Evolutionary conservation across 2,888 invertebrate genomes (phyloP).

Genomic region (Stegana nigrithorax): DNA sequence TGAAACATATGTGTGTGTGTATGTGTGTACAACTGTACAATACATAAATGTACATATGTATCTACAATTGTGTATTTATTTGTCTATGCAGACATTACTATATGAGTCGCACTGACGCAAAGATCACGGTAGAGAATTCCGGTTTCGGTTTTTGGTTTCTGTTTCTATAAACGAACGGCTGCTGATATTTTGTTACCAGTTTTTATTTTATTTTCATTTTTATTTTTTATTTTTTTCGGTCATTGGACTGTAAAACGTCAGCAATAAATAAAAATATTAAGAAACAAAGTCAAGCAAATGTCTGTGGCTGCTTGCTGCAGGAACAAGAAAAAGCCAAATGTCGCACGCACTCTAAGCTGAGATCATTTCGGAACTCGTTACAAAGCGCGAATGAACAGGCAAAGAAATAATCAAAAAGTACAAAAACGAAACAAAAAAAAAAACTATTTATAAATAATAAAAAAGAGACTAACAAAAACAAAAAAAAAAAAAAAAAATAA

Average conservation of each 20-base stretch:
- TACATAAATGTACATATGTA: too few relatives aligned
- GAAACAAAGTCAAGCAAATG: conserved; percentile 15
- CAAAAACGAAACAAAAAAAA: neutral
- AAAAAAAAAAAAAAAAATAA: neutral
- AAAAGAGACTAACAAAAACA: neutral
- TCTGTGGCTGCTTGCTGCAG: too few relatives aligned
- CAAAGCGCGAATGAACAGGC: neutral
- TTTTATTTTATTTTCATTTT: conserved; percentile 23
- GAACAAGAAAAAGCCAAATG: conserved; percentile 46
- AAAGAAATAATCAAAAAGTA: neutral
- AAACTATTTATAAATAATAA: neutral
- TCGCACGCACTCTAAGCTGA: too few relatives aligned
- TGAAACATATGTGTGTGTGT: neutral
- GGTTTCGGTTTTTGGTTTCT: conserved; percentile 48
- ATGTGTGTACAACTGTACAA: too few relatives aligned
- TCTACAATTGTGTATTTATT: conserved; percentile 25
- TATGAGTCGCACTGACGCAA: conserved; percentile 43
- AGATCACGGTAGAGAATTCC: conserved; percentile 58
- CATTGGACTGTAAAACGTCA: conserved; percentile 54
- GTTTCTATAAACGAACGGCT: conserved; percentile 23
- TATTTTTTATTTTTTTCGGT: conserved; percentile 48
- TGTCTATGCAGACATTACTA: conserved; percentile 22
- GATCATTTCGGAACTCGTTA: neutral
- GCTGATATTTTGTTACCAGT: conserved; percentile 34
- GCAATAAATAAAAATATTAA: conserved; percentile 25